Conservation (phyloP, 2,888 invertebrate genomes). For the Gasteruption jaculator region DNA sequence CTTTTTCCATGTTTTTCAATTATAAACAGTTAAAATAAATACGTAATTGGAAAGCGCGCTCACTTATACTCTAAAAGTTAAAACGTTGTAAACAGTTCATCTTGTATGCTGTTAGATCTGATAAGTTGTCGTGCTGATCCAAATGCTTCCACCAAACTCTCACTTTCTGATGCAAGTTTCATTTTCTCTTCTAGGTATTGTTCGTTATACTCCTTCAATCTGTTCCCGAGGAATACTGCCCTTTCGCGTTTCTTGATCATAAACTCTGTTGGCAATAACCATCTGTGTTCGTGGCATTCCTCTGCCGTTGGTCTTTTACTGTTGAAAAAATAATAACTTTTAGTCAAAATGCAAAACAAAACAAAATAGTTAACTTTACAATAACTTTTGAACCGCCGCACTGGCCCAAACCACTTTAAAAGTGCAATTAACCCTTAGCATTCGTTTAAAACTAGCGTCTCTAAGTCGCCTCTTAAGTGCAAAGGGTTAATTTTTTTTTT, state of each 20-base stretch:
- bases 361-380: no score
- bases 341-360: constrained; percentile 22
- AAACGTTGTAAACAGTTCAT: constrained; percentile 66
- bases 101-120: constrained; percentile 80
- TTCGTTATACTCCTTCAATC: constrained; percentile 78
- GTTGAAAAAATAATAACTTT: constrained; percentile 35
- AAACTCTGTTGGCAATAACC: constrained; percentile 88
- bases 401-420: no score
- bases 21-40: constrained; percentile 30
- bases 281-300: constrained; percentile 93
- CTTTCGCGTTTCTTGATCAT: constrained; percentile 90
- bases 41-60: constrained; percentile 37
- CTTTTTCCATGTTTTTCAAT: neutral
- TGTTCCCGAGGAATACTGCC: constrained; percentile 78
- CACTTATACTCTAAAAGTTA: constrained; percentile 35
- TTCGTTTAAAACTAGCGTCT: no score
- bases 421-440: no score
- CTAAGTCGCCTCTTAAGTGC: no score
- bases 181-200: constrained; percentile 72
- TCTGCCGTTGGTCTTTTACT: constrained; percentile 92
- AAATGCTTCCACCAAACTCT: constrained; percentile 57
- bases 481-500: no score
- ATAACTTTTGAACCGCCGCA: no score
- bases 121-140: constrained; percentile 60
- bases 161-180: constrained; percentile 59